phyloP scores from a whole-genome alignment of 2,888 invertebrate species.

The Alloscopus bannaensis region DNA sequence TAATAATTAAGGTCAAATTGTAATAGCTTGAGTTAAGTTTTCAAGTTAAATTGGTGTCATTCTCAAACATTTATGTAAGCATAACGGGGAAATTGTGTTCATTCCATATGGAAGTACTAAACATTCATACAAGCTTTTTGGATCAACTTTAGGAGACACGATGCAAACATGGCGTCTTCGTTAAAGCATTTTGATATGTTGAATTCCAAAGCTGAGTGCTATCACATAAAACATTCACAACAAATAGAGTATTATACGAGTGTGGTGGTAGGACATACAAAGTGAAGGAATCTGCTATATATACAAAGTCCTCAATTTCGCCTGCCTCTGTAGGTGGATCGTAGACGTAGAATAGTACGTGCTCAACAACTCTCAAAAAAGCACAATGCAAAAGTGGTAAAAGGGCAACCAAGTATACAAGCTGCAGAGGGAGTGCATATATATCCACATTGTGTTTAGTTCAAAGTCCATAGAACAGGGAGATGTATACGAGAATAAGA shows the following conservation, averaged over 20 bases:
- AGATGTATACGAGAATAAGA: too few relatives aligned
- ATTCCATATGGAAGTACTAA: slow-evolving; percentile 25
- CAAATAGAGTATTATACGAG: slow-evolving; percentile 3
- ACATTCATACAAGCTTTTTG: neutral
- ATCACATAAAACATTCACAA: too few relatives aligned
- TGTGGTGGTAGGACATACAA: neutral
- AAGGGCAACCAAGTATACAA: too few relatives aligned
- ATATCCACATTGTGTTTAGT: too few relatives aligned
- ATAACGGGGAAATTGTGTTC: neutral
- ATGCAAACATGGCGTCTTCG: slow-evolving; percentile 39
- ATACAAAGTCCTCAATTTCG: slow-evolving; percentile 9
- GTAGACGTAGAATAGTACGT: too few relatives aligned
- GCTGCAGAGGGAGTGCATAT: too few relatives aligned
- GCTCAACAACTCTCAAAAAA: too few relatives aligned
- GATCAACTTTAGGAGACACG: slow-evolving; percentile 21
- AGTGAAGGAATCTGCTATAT: slow-evolving; percentile 17
- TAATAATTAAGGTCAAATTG: too few relatives aligned
- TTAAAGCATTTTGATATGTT: slow-evolving; percentile 40
- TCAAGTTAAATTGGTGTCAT: slow-evolving; percentile 11
- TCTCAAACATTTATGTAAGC: slow-evolving; percentile 6
- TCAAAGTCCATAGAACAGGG: too few relatives aligned
- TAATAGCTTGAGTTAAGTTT: neutral
- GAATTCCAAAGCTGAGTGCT: slow-evolving; percentile 19
- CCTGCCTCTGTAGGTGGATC: too few relatives aligned
- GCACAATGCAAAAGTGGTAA: too few relatives aligned